A percentile compares a stretch with the other conserved stretches of the same genome.
phyloP scores from a whole-genome alignment of 2,113 vertebrate species.

The Dicerorhinus sumatrensis region DNA sequence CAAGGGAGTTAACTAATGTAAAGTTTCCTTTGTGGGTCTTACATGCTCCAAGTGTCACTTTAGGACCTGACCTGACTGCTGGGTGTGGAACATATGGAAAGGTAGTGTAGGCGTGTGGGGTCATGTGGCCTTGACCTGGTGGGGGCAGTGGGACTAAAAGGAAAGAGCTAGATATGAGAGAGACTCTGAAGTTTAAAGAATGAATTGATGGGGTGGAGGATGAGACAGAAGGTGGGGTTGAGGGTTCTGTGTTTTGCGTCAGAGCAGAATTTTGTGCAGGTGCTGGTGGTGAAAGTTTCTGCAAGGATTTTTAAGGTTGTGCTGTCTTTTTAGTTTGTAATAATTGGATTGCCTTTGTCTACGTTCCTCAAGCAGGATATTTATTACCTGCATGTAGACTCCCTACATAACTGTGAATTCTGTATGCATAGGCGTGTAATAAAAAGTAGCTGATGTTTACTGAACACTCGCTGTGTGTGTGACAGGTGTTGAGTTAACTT shows the following conservation, averaged over 20 bases:
- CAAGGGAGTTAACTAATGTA: background rate
- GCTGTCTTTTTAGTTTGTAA: background rate
- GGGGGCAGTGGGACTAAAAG: background rate
- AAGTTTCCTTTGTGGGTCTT: background rate
- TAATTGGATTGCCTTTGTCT: background rate
- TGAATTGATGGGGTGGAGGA: background rate
- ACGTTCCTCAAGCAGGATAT: background rate
- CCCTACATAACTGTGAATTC: background rate
- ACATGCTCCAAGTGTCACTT: too few species aligned
- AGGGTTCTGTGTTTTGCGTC: background rate
- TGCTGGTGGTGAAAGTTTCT: background rate
- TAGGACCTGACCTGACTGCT: background rate
- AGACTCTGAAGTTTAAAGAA: background rate
- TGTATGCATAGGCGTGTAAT: background rate
- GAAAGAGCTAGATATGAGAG: background rate
- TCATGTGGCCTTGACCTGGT: background rate
- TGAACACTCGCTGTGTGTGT: background rate
- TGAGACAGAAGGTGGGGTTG: background rate
- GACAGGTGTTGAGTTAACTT: background rate
- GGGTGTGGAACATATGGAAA: background rate
- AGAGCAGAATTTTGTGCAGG: background rate
- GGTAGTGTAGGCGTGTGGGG: background rate
- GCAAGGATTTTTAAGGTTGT: background rate
- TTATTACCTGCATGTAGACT: background rate
- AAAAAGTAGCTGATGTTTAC: background rate